Evolutionary conservation across 2,888 invertebrate species (phyloP).

Genomic region (Xestoiulus laeticollis): DNA sequence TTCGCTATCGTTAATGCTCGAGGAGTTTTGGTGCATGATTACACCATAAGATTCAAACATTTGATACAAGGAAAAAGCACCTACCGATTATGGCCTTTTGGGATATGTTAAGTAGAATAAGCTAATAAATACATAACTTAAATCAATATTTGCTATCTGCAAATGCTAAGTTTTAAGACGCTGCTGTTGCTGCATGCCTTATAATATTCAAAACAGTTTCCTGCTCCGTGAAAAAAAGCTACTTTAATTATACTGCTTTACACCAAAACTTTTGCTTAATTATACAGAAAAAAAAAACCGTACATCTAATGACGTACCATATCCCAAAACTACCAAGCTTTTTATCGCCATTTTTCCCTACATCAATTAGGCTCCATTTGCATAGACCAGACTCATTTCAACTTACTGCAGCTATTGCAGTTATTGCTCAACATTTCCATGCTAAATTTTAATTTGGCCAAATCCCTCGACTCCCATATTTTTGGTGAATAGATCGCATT

Average conservation of each 20-base stretch:
- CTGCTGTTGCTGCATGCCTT: too few species aligned
- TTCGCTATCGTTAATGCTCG: too few species aligned
- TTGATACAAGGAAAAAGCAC: too few species aligned
- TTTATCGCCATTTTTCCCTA: neutral
- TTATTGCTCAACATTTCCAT: neutral
- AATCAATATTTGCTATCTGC: too few species aligned
- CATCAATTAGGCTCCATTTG: neutral
- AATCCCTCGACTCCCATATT: neutral
- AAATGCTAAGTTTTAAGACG: too few species aligned
- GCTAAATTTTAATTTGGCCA: constrained; percentile 1
- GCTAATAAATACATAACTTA: too few species aligned
- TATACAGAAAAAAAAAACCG: constrained; percentile 3
- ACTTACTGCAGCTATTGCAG: neutral
- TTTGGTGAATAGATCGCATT: neutral
- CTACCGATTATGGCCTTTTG: too few species aligned
- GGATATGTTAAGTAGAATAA: too few species aligned
- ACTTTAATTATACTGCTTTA: neutral
- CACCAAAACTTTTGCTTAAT: neutral
- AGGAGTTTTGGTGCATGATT: too few species aligned
- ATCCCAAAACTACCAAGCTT: neutral
- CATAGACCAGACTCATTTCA: neutral
- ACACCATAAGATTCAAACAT: too few species aligned
- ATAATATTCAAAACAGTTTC: neutral
- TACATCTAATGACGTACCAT: neutral
- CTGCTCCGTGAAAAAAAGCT: neutral